These are phyloP conservation scores for Drosophila tanythrix DNA, from an alignment of 2,888 invertebrate genomes.

Conservation along the genomic window DNA sequence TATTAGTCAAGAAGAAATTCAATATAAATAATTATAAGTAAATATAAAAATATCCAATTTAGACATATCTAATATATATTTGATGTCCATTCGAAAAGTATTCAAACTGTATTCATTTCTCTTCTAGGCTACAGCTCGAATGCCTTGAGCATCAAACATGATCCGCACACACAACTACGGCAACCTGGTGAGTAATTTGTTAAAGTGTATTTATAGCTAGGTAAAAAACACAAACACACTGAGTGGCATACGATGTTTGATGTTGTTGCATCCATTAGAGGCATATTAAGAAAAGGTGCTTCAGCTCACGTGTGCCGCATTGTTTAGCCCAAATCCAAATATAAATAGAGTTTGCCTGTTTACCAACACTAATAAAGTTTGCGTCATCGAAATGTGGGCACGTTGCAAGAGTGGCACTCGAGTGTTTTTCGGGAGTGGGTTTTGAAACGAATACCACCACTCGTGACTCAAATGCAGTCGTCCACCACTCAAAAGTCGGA, in stretches of 20 bases:
- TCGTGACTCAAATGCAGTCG: slow-evolving; percentile 49
- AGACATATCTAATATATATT: background rate
- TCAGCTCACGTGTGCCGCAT: slow-evolving; percentile 51
- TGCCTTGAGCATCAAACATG: slow-evolving; percentile 90
- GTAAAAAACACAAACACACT: slow-evolving; percentile 1
- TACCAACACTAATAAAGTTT: slow-evolving; percentile 75
- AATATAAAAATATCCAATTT: background rate
- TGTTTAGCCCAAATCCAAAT: slow-evolving; percentile 53
- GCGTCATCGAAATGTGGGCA: slow-evolving; percentile 55
- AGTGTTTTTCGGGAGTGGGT: slow-evolving; percentile 38
- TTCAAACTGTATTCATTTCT: slow-evolving; percentile 26
- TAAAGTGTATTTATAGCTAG: background rate
- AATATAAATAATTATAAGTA: background rate
- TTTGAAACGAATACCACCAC: slow-evolving; percentile 71
- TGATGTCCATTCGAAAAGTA: background rate
- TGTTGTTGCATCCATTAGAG: slow-evolving; percentile 26
- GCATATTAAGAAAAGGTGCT: slow-evolving; percentile 39
- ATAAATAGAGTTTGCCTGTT: slow-evolving; percentile 48
- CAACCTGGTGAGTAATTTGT: slow-evolving; percentile 90
- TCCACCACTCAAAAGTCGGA: slow-evolving; percentile 34
- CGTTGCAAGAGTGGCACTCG: slow-evolving; percentile 70
- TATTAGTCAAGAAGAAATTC: background rate
- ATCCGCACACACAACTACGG: slow-evolving; percentile 94
- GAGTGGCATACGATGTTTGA: slow-evolving; percentile 12
- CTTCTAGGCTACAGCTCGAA: slow-evolving; percentile 94